Percentiles rank a stretch among this genome's conserved stretches.
Evolutionary conservation across 2,797 vertebrate genomes (phyloP).

Genomic region (Halcyon leucocephala): DNA sequence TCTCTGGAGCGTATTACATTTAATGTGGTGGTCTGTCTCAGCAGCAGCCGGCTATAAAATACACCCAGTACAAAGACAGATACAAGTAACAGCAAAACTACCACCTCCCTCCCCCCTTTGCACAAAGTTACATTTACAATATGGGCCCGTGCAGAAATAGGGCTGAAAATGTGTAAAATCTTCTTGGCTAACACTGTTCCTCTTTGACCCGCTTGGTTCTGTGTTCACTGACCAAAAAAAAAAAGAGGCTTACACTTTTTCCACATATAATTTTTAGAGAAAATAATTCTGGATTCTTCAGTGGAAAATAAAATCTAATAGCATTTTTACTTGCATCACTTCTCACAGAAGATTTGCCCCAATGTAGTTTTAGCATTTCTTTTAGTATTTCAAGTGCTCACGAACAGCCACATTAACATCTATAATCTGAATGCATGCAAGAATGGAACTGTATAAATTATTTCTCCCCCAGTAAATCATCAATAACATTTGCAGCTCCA

Average conservation of each 20-base stretch:
- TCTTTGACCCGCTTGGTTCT: not conserved
- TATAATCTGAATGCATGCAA: not conserved
- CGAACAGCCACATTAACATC: not conserved
- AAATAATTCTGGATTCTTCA: not conserved
- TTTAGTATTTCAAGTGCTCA: not conserved
- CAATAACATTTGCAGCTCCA: not conserved
- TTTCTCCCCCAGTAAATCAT: not conserved
- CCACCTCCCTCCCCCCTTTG: not conserved
- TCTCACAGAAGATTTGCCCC: not conserved
- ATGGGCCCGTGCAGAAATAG: not conserved
- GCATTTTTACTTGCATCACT: not conserved
- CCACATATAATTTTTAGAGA: not conserved
- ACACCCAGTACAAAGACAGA: not conserved
- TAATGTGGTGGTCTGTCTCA: not conserved
- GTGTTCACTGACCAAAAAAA: not conserved
- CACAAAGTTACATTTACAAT: not conserved
- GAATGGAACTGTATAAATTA: not conserved
- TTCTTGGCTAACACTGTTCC: not conserved
- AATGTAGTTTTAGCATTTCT: not conserved
- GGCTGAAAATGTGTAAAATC: not conserved
- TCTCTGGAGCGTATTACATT: constrained; percentile 34
- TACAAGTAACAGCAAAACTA: not conserved
- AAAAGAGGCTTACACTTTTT: not conserved
- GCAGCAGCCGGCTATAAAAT: constrained; percentile 1
- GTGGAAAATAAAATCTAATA: constrained; percentile 3